A percentile compares a stretch with the other conserved stretches of the same genome.
Conservation (phyloP, 2,888 invertebrate genomes). For the Sminthurides aquaticus region DNA sequence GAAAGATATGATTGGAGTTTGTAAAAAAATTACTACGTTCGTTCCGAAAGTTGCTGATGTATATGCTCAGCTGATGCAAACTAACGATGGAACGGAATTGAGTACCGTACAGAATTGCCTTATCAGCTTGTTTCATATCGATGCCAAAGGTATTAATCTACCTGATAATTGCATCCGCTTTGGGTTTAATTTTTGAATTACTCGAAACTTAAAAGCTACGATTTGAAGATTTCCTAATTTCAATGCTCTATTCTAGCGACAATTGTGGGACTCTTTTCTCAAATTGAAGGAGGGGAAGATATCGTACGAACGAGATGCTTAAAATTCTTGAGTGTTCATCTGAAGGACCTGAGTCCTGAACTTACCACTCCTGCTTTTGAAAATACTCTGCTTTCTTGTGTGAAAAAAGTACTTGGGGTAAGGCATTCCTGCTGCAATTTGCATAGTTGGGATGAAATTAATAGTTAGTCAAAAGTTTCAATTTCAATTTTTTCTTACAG, state of each 20-base stretch:
- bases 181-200: not conserved
- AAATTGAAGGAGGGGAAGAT: slow-evolving; percentile 63
- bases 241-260: slow-evolving; percentile 58
- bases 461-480: too few relatives aligned
- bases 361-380: slow-evolving; percentile 76
- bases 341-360: slow-evolving; percentile 69
- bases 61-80: slow-evolving; percentile 78
- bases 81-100: slow-evolving; percentile 76
- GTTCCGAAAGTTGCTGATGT: slow-evolving; percentile 84
- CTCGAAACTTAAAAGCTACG: not conserved
- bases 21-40: slow-evolving; percentile 75
- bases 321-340: slow-evolving; percentile 75
- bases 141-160: slow-evolving; percentile 56
- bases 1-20: slow-evolving; percentile 65
- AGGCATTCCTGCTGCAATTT: slow-evolving; percentile 35
- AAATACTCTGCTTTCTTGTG: slow-evolving; percentile 71
- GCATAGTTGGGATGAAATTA: too few relatives aligned
- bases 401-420: slow-evolving; percentile 76
- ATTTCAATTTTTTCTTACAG: too few relatives aligned
- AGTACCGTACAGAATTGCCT: slow-evolving; percentile 76
- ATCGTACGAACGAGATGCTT: slow-evolving; percentile 75
- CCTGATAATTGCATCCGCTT: not conserved
- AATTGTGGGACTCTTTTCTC: slow-evolving; percentile 61
- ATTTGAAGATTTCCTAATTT: too few relatives aligned
- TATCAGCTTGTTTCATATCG: slow-evolving; percentile 65